Conservation (phyloP, 2,113 vertebrate species). For the Lepidothrix coronata region DNA sequence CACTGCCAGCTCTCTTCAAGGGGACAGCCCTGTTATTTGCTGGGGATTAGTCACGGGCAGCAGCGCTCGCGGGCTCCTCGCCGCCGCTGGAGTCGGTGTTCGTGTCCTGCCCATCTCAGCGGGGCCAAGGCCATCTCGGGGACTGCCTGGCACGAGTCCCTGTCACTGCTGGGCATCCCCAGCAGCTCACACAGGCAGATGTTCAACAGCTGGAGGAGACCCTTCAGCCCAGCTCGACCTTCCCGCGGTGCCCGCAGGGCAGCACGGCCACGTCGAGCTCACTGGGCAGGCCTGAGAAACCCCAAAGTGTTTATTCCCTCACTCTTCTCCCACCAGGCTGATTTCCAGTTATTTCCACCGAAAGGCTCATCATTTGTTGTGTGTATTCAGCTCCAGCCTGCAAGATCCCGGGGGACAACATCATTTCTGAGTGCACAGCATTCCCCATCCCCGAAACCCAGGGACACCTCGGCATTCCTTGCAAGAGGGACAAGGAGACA, state of each 20-base stretch:
- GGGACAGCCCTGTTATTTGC: background rate
- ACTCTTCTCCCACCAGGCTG: background rate
- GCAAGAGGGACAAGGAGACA: background rate
- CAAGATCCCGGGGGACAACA: accelerated
- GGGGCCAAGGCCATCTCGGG: accelerated
- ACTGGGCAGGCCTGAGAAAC: background rate
- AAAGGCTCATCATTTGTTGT: background rate
- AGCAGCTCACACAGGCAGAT: background rate
- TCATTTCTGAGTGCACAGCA: accelerated
- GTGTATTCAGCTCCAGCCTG: background rate
- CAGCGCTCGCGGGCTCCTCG: accelerated
- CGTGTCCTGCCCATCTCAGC: accelerated
- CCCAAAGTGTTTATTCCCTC: background rate
- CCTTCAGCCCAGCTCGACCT: background rate
- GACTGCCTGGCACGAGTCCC: accelerated
- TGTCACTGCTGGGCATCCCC: accelerated
- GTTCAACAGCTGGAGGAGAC: background rate
- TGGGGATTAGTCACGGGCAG: background rate
- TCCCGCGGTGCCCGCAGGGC: background rate
- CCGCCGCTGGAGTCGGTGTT: accelerated
- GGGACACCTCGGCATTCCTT: accelerated
- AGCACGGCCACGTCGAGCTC: accelerated
- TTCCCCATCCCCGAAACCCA: accelerated
- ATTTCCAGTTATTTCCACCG: background rate
- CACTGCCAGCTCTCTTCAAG: accelerated